A percentile compares a stretch with the other conserved stretches of the same genome.
Conservation (phyloP, 1,140 invertebrate genomes). For the Listronotus oregonensis region DNA sequence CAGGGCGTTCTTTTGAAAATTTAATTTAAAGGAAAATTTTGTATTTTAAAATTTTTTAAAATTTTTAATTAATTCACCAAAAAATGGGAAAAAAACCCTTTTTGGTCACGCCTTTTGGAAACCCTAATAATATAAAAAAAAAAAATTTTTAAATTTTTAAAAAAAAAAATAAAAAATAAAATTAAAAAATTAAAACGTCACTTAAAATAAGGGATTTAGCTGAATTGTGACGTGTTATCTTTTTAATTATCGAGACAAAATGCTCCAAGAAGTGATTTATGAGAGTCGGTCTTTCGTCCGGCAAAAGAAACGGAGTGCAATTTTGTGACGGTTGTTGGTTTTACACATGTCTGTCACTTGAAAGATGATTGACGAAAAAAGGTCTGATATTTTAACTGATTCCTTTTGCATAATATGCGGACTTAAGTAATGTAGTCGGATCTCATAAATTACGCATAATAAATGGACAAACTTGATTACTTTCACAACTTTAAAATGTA, state of each 20-base stretch:
- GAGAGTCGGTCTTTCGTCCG: background rate
- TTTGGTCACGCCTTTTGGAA: too few species aligned
- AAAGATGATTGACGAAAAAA: background rate
- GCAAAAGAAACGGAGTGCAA: background rate
- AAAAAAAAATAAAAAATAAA: too few species aligned
- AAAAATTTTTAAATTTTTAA: too few species aligned
- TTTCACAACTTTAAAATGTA: too few species aligned
- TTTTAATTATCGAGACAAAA: slow-evolving; percentile 30
- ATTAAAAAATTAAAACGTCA: slow-evolving; percentile 24
- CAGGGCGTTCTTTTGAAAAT: too few species aligned
- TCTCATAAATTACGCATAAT: too few species aligned
- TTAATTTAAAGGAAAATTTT: too few species aligned
- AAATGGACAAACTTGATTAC: too few species aligned
- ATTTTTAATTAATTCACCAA: too few species aligned
- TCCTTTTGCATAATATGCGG: slow-evolving; percentile 14
- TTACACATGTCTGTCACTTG: slow-evolving; percentile 11
- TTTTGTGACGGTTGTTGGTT: slow-evolving; percentile 20
- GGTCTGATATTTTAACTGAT: background rate
- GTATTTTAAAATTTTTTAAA: too few species aligned
- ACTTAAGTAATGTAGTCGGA: background rate
- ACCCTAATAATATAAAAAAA: too few species aligned
- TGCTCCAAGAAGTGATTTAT: slow-evolving; percentile 19
- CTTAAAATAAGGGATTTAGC: slow-evolving; percentile 17
- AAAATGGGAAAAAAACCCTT: too few species aligned
- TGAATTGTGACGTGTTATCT: slow-evolving; percentile 20